These are phyloP conservation scores for Zoanthus sansibaricus DNA, from an alignment of 92 coral and sea anemone species.

Conservation along the genomic window DNA sequence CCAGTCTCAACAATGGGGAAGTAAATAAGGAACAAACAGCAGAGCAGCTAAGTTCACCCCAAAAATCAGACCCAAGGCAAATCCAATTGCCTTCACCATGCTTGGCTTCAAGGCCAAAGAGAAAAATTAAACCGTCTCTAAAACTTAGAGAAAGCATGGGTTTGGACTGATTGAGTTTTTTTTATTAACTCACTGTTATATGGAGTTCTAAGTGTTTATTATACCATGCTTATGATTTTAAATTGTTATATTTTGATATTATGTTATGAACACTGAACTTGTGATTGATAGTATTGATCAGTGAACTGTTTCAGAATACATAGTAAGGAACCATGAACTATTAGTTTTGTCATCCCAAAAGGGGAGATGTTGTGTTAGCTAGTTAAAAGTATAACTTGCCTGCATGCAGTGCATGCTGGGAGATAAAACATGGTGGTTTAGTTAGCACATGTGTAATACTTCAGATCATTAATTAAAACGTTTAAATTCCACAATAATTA, in stretches of 20 bases:
- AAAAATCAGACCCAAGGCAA: conserved; percentile 10
- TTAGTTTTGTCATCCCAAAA: conserved; percentile 10
- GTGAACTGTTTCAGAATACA: background rate
- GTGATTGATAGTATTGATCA: background rate
- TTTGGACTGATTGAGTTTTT: conserved; percentile 8
- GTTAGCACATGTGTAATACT: too few relatives aligned
- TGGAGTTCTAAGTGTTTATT: background rate
- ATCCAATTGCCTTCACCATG: conserved; percentile 19
- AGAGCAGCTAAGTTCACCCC: conserved; percentile 20
- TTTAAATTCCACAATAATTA: background rate
- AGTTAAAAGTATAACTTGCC: too few relatives aligned
- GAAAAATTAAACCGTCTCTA: background rate
- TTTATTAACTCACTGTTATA: conserved; percentile 1
- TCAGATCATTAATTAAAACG: too few relatives aligned
- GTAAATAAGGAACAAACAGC: conserved; percentile 7
- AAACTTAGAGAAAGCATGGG: too few relatives aligned
- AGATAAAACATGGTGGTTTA: too few relatives aligned
- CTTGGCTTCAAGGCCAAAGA: conserved; percentile 23
- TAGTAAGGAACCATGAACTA: conserved; percentile 1
- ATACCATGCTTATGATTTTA: conserved; percentile 17
- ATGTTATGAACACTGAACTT: conserved; percentile 17
- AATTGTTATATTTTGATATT: conserved; percentile 16
- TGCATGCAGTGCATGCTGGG: too few relatives aligned
- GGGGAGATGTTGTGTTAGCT: background rate
- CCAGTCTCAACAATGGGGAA: conserved; percentile 4